phyloP scores from a whole-genome alignment of 2,113 vertebrate genomes.

The Crotalus tigris region DNA sequence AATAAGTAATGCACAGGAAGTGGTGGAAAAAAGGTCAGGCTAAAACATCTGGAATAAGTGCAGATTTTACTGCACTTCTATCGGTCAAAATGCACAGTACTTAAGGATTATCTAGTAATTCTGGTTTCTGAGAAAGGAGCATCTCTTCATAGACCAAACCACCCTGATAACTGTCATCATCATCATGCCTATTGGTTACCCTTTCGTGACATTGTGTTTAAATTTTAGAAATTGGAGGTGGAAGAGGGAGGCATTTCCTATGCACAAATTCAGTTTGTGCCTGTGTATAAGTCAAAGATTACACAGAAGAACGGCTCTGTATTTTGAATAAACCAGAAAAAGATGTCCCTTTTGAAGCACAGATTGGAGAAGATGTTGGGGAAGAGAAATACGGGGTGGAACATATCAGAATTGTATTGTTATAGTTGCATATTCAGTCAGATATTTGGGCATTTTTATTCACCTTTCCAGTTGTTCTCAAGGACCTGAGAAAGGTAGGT shows the following conservation, averaged over 20 bases:
- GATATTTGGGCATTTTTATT: not conserved
- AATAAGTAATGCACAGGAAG: not conserved
- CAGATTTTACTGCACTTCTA: not conserved
- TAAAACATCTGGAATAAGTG: too few relatives aligned
- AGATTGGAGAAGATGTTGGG: not conserved
- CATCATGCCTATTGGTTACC: not conserved
- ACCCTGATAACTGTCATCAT: not conserved
- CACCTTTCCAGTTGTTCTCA: not conserved
- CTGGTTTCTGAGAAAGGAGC: not conserved
- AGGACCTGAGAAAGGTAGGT: not conserved
- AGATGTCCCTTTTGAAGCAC: not conserved
- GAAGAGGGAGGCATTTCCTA: not conserved
- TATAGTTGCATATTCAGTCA: not conserved
- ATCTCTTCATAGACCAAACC: not conserved
- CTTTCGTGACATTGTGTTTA: not conserved
- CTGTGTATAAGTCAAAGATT: not conserved
- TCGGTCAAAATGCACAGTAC: not conserved
- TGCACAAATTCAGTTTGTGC: not conserved
- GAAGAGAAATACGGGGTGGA: too few relatives aligned
- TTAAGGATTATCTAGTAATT: not conserved
- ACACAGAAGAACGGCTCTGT: not conserved
- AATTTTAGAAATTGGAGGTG: not conserved
- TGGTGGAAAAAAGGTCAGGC: not conserved
- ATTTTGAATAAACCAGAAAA: not conserved
- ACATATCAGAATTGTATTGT: not conserved